Evolutionary conservation across 2,888 invertebrate genomes (phyloP), one percentile per base, ranked within the genome.

Genomic region (Parnassius apollo): DNA sequence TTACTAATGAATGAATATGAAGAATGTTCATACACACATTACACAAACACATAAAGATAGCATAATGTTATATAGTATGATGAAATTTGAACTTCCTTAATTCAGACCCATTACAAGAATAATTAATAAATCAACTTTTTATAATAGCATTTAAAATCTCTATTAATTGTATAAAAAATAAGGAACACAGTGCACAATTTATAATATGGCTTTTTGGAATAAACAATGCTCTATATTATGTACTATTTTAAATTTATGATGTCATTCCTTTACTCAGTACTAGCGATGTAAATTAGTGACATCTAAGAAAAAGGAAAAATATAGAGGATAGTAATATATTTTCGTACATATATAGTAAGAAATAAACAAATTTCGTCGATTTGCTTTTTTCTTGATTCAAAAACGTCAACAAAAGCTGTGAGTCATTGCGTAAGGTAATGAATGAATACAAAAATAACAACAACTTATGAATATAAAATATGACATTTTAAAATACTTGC

Each of bases 191-290:
- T 44, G 11, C 44, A 10, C 10, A 10, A 25, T 18, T 22, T 46
- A 49, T 57, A 42, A 49, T 50, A 35, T 35, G 35, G 35, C 7
- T 2, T 35, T 35, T 35, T 35, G 35, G 35, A 35, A 42, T 42
- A 59, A 44, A 9, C 71, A 75, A 72, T 74, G 78, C 74, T 79
- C 72, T 76, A 74, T 75, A 76, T 80, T 68, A 13, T 49, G 49
- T 49, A 87, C 90, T 91, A 91, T 91, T 88, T 89, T 85, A 80
- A 87, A 84, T 82, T 78, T 83, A 78, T 91, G 91, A 90, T 90
- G 89, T 91, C 91, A 91, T 68, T 61, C 69, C 69, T 65, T 60
- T 66, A 65, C 65, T 66, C 56, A 61, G 76, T 74, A 67, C 64
- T 53, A 67, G 65, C 62, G 66, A 81, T 82, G 85, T 86, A 86